These are phyloP conservation scores for Stramonita haemastoma DNA, from an alignment of 2,888 invertebrate genomes.

Conservation along the genomic window DNA sequence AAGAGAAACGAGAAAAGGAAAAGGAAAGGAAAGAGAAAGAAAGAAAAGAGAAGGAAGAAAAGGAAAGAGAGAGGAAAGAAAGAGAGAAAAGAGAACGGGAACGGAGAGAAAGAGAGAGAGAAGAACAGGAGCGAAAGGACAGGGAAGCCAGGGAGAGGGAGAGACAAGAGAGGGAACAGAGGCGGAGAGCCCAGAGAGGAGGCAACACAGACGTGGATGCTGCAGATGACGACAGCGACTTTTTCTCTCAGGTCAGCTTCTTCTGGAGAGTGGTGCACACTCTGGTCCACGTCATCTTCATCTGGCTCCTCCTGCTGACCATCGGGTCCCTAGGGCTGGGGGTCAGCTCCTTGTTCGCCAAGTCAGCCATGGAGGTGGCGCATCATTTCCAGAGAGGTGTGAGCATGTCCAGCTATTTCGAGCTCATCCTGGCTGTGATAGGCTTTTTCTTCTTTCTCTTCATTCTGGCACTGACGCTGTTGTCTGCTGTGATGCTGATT, in stretches of 20 bases:
- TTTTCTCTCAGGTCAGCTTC: neutral
- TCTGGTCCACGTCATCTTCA: slow-evolving; percentile 1
- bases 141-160: neutral
- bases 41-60: neutral
- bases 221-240: neutral
- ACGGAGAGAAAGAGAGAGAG: neutral
- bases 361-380: neutral
- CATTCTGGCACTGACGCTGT: slow-evolving; percentile 1
- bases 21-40: neutral
- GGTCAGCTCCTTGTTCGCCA: neutral
- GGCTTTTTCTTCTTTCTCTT: slow-evolving; percentile 8
- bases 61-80: neutral
- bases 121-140: neutral
- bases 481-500: slow-evolving; percentile 4
- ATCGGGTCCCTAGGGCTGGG: neutral
- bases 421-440: neutral
- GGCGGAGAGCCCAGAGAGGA: neutral
- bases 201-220: neutral
- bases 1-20: neutral
- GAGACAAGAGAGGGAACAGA: neutral
- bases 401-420: neutral
- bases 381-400: neutral
- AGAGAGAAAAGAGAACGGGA: neutral
- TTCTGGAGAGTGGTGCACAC: slow-evolving; percentile 2
- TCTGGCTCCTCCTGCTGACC: slow-evolving; percentile 24